Conservation (phyloP, 2,888 invertebrate species). For the Papilio elwesi region DNA sequence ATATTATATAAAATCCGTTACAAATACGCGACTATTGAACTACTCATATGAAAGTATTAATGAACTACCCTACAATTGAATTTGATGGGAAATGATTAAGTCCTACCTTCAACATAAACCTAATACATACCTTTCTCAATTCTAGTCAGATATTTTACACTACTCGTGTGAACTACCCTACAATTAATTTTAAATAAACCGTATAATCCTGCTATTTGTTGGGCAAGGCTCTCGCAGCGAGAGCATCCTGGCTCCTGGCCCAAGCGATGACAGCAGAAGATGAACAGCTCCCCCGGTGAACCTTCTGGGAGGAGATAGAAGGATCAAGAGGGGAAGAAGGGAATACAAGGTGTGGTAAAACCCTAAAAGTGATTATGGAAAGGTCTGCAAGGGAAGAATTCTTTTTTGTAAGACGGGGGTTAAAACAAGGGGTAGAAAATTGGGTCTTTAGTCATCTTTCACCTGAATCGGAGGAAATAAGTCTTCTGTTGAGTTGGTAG, state of each 20-base stretch:
- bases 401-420: not conserved
- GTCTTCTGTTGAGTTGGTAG: too few species aligned
- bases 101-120: not conserved
- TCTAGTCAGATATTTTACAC: not conserved
- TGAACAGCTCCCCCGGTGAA: constrained; percentile 41
- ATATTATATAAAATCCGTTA: not conserved
- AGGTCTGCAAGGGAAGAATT: not conserved
- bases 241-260: constrained; percentile 50
- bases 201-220: constrained; percentile 64
- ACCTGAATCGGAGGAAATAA: too few species aligned
- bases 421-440: too few species aligned
- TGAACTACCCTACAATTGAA: not conserved
- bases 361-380: not conserved
- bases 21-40: too few species aligned
- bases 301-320: constrained; percentile 18
- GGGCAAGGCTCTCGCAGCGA: constrained; percentile 65
- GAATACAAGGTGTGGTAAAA: not conserved
- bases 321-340: not conserved
- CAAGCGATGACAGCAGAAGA: constrained; percentile 58
- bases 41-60: not conserved
- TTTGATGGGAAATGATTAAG: not conserved
- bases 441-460: too few species aligned
- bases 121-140: constrained; percentile 4
- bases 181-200: constrained; percentile 50
- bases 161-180: not conserved